These are phyloP conservation scores for Cynodonichthys magdalenae DNA, from an alignment of 2,797 vertebrate genomes.

Conservation along the genomic window DNA sequence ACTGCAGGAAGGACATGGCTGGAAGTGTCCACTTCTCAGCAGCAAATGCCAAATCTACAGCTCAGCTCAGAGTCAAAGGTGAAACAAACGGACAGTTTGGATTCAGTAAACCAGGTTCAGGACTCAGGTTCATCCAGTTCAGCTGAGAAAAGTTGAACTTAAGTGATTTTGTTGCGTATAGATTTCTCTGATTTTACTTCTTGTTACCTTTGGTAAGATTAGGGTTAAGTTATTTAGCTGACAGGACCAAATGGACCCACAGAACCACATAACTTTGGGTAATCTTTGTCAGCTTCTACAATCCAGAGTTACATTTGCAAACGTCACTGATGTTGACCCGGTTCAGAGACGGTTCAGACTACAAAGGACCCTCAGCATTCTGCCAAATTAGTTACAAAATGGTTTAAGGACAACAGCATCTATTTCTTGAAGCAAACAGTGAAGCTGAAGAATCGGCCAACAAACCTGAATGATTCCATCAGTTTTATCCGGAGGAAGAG, in stretches of 20 bases:
- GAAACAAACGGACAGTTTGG: conserved; percentile 13
- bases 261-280: no score
- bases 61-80: conserved; percentile 98
- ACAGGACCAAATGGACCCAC: neutral
- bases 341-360: neutral
- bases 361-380: no score
- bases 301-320: neutral
- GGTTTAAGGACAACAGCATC: no score
- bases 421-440: no score
- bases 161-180: no score
- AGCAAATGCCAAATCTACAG: conserved; percentile 93
- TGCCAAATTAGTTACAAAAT: no score
- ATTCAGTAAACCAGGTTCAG: neutral
- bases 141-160: neutral
- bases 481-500: no score
- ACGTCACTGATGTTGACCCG: neutral
- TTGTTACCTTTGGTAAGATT: neutral
- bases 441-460: no score
- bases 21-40: conserved; percentile 93
- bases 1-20: conserved; percentile 90
- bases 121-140: neutral
- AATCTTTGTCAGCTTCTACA: neutral
- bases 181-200: neutral
- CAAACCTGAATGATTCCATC: no score
- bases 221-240: no score